Percentiles rank a stretch among this genome's conserved stretches.
Evolutionary conservation across 2,797 vertebrate species (phyloP).

Genomic region (Pseudochirops cupreus): DNA sequence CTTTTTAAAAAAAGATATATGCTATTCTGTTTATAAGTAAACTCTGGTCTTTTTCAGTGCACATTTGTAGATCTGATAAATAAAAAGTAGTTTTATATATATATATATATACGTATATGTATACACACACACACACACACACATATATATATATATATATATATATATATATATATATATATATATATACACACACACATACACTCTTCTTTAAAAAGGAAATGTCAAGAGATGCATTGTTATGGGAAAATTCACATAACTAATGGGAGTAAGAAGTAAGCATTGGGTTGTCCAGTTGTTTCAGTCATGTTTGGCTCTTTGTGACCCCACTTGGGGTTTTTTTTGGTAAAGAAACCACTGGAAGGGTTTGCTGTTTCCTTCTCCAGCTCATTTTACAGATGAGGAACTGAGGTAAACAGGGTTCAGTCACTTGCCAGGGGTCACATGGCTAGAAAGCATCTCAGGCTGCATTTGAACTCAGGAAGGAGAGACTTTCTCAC

Average conservation of each 20-base stretch:
- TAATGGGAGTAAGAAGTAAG: neutral
- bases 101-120: no score
- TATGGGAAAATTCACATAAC: neutral
- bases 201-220: neutral
- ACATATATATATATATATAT: no score
- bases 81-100: neutral
- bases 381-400: neutral
- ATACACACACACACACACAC: no score
- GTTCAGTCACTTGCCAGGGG: neutral
- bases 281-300: neutral
- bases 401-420: neutral
- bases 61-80: neutral
- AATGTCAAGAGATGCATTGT: neutral
- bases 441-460: neutral
- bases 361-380: neutral
- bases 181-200: no score
- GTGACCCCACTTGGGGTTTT: neutral
- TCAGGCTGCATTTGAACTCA: neutral
- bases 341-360: neutral
- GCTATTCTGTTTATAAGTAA: neutral
- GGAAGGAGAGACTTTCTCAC: neutral
- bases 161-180: no score
- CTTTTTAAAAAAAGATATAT: neutral
- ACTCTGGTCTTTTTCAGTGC: neutral
- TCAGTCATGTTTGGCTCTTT: neutral